phyloP scores from a whole-genome alignment of 2,113 vertebrate species.

The Hyaena hyaena region DNA sequence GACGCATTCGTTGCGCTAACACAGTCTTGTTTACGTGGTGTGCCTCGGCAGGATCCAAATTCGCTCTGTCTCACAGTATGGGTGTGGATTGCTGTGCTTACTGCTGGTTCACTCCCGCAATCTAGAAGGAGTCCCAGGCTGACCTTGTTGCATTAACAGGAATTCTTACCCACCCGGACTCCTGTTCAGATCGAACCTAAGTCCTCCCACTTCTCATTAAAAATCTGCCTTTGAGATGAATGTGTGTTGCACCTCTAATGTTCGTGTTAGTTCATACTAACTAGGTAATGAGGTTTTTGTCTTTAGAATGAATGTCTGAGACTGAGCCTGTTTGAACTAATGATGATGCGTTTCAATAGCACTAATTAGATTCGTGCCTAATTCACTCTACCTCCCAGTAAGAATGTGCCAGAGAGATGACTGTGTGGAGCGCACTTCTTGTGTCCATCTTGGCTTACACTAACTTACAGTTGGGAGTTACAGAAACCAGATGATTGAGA shows the following conservation, averaged over 20 bases:
- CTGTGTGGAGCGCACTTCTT: neutral
- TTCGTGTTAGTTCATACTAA: neutral
- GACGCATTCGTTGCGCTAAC: neutral
- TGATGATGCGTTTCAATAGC: neutral
- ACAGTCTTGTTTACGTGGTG: neutral
- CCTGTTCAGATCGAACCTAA: neutral
- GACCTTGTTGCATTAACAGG: neutral
- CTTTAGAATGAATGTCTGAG: neutral
- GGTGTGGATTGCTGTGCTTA: neutral
- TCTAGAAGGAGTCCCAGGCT: neutral
- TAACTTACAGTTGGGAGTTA: neutral
- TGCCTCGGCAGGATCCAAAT: neutral
- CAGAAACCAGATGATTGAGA: neutral
- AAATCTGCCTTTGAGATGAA: neutral
- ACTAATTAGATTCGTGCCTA: neutral
- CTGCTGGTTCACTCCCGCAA: neutral
- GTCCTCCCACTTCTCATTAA: neutral
- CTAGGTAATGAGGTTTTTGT: neutral
- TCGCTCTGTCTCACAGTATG: neutral
- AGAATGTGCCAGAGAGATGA: neutral
- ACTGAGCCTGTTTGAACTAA: neutral
- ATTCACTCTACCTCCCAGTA: neutral
- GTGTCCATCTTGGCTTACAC: neutral
- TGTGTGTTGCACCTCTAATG: neutral
- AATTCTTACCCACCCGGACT: neutral